Percentiles rank a stretch among this genome's conserved stretches.
Conservation (phyloP, 2,888 invertebrate genomes). For the Morinoia aosen region DNA sequence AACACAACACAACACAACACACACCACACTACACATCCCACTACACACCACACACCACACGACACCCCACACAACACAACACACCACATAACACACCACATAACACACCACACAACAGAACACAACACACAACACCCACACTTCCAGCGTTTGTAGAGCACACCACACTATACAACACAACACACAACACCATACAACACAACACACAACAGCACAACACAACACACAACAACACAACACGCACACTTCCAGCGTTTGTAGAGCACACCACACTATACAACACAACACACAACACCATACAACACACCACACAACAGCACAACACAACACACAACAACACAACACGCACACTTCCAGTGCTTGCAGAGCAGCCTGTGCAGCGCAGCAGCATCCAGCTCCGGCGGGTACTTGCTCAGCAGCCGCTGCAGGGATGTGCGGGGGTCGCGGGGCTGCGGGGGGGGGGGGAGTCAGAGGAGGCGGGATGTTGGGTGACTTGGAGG, state of each 20-base stretch:
- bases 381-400: conserved; percentile 77
- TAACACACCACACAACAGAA: too few relatives aligned
- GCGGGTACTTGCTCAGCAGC: conserved; percentile 75
- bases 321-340: neutral
- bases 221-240: neutral
- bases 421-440: conserved; percentile 74
- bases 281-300: neutral
- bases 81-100: too few relatives aligned
- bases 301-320: too few relatives aligned
- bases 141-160: too few relatives aligned
- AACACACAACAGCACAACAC: too few relatives aligned
- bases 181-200: neutral
- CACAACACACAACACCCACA: neutral
- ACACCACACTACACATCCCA: neutral
- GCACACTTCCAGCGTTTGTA: too few relatives aligned
- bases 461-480: neutral
- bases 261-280: too few relatives aligned
- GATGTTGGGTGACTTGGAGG: too few relatives aligned
- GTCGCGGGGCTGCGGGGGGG: conserved; percentile 72
- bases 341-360: conserved; percentile 75
- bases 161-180: neutral
- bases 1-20: neutral
- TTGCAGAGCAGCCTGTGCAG: conserved; percentile 77
- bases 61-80: neutral
- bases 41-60: neutral